phyloP scores from a whole-genome alignment of 2,113 vertebrate genomes.

The Edolisoma coerulescens region DNA sequence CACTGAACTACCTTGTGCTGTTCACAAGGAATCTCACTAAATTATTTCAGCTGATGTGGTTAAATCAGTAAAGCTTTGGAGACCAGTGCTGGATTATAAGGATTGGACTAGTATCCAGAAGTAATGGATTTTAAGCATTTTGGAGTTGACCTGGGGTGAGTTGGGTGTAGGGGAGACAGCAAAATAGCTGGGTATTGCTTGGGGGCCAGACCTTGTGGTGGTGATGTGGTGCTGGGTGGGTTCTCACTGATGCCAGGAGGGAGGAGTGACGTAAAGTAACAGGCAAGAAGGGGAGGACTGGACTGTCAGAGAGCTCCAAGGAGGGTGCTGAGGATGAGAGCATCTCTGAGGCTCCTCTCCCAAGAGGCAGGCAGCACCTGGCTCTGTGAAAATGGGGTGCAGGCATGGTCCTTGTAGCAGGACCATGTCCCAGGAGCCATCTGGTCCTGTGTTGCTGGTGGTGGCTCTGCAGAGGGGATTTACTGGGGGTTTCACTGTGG shows the following conservation, averaged over 20 bases:
- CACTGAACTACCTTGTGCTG: not conserved
- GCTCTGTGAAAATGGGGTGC: not conserved
- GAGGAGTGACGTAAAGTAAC: not conserved
- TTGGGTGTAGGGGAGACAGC: not conserved
- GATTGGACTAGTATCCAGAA: not conserved
- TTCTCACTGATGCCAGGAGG: not conserved
- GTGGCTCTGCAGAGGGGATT: not conserved
- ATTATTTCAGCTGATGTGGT: not conserved
- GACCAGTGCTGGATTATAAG: not conserved
- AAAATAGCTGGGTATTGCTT: not conserved
- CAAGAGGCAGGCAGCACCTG: not conserved
- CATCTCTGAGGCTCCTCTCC: not conserved
- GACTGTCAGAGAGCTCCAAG: not conserved
- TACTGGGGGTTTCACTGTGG: not conserved
- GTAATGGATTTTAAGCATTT: not conserved
- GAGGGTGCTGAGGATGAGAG: rapidly evolving
- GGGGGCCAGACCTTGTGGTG: not conserved
- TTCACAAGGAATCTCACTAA: not conserved
- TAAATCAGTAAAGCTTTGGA: not conserved
- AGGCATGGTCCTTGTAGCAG: not conserved
- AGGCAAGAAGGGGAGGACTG: not conserved
- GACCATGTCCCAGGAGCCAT: not conserved
- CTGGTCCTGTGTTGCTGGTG: not conserved
- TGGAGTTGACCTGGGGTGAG: not conserved
- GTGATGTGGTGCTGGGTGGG: not conserved